Percentiles rank a stretch among this genome's conserved stretches.
Conservation (phyloP, 2,797 vertebrate genomes). For the Geotrypetes seraphini region DNA sequence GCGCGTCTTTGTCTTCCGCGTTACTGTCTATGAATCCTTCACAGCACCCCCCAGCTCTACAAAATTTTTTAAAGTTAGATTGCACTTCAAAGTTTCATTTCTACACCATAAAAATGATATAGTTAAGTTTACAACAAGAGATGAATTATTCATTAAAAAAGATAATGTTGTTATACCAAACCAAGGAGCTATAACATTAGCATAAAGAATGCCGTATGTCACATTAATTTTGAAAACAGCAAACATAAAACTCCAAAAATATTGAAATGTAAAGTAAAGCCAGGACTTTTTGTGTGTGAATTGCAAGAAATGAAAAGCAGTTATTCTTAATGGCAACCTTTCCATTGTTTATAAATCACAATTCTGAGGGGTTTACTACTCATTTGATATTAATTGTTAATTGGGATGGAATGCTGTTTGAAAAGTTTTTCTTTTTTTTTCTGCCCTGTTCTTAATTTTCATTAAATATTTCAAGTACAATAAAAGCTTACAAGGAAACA, state of each 20-base stretch:
- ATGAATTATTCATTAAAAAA: slow-evolving; percentile 63
- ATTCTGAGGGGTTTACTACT: slow-evolving; percentile 21
- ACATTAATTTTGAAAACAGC: slow-evolving; percentile 57
- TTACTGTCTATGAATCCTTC: no score
- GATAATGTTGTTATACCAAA: slow-evolving; percentile 51
- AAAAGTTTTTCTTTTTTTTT: no score
- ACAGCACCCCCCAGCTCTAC: slow-evolving; percentile 38
- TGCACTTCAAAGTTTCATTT: slow-evolving; percentile 59
- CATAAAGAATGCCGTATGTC: slow-evolving; percentile 52
- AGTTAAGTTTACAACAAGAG: slow-evolving; percentile 52
- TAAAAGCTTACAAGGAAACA: no score
- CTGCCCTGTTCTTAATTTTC: no score
- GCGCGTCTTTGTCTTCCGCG: no score
- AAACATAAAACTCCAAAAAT: slow-evolving; percentile 44
- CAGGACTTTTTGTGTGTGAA: slow-evolving; percentile 32
- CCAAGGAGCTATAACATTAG: slow-evolving; percentile 57
- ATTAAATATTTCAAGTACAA: no score
- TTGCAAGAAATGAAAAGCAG: slow-evolving; percentile 41
- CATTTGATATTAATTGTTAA: slow-evolving; percentile 43
- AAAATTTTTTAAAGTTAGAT: slow-evolving; percentile 55
- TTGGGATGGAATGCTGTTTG: slow-evolving; percentile 2
- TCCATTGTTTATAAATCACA: slow-evolving; percentile 31
- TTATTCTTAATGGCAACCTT: slow-evolving; percentile 37
- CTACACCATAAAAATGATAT: slow-evolving; percentile 56
- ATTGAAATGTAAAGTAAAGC: slow-evolving; percentile 14